Evolutionary conservation across 2,113 vertebrate genomes (phyloP).

Genomic region (Muscicapa adusta): DNA sequence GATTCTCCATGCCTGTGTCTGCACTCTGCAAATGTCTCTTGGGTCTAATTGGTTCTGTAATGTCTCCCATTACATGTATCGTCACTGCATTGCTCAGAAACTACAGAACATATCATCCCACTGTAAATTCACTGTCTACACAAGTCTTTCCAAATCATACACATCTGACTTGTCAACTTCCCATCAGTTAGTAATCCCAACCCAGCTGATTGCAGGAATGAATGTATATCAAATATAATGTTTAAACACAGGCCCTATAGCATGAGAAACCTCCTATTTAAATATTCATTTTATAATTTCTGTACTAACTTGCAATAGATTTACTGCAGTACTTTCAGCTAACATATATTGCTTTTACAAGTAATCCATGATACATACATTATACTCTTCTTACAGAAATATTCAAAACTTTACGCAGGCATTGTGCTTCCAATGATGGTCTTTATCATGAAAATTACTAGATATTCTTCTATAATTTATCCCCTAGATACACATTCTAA

Average conservation of each 20-base stretch:
- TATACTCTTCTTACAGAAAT: conserved; percentile 27
- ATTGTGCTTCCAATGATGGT: conserved; percentile 34
- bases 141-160: not conserved
- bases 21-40: not conserved
- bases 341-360: conserved; percentile 45
- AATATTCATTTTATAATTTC: conserved; percentile 49
- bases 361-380: conserved; percentile 14
- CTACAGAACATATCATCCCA: not conserved
- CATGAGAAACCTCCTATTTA: conserved; percentile 22
- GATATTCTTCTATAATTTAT: conserved; percentile 64
- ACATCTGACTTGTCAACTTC: not conserved
- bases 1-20: not conserved
- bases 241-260: not conserved
- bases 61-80: not conserved
- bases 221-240: not conserved
- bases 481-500: conserved; percentile 63
- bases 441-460: conserved; percentile 66
- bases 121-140: not conserved
- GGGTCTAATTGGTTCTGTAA: conserved; percentile 4
- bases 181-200: not conserved
- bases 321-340: conserved; percentile 23
- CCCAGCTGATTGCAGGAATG: not conserved
- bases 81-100: not conserved
- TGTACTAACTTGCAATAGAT: conserved; percentile 26
- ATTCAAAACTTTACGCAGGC: conserved; percentile 34